Evolutionary conservation across 1,140 invertebrate genomes (phyloP).

Genomic region (Sycobia sp.): DNA sequence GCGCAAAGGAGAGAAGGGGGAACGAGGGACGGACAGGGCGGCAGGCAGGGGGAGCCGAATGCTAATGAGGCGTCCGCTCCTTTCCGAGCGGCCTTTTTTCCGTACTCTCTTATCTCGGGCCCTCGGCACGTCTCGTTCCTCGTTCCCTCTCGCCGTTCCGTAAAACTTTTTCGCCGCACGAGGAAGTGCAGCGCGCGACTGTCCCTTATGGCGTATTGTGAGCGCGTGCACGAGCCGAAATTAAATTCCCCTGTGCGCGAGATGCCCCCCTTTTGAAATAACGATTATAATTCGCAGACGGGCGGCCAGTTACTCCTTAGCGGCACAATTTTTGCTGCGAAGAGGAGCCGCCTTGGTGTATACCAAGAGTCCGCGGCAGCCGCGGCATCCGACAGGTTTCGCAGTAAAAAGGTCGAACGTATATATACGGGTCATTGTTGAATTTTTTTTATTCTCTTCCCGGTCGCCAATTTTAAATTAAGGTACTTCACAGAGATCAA

Average conservation of each 20-base stretch:
- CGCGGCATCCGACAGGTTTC: neutral
- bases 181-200: neutral
- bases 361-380: no score
- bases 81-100: neutral
- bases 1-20: no score
- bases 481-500: no score
- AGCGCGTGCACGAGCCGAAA: no score
- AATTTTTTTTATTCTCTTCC: no score
- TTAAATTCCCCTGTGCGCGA: conserved; percentile 38
- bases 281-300: conserved; percentile 13
- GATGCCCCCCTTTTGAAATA: conserved; percentile 4
- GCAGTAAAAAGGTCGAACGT: conserved; percentile 1
- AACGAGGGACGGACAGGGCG: no score
- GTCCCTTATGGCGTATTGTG: conserved; percentile 2
- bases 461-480: no score
- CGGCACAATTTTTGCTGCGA: neutral
- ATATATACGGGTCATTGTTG: no score
- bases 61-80: conserved; percentile 47
- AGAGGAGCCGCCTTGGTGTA: no score
- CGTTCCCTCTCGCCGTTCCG: neutral
- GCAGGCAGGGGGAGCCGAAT: conserved; percentile 40
- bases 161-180: neutral
- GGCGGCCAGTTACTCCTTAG: neutral
- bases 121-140: conserved; percentile 30
- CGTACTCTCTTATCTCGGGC: neutral